Percentiles rank a stretch among this genome's conserved stretches.
Conservation (phyloP, 2,113 vertebrate species). For the Corydoras maculifer region DNA sequence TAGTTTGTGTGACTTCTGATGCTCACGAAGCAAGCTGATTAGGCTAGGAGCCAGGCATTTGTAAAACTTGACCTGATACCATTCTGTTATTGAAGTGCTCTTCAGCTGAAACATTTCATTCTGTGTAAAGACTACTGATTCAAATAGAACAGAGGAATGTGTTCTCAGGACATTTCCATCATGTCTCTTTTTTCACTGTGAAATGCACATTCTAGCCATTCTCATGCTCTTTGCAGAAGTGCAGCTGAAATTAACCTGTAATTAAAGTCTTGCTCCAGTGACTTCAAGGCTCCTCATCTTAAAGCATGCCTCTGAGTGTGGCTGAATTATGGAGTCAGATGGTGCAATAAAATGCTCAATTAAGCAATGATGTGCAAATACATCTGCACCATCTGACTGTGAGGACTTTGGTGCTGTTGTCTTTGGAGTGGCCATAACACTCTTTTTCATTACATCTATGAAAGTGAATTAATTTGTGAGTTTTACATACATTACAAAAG, state of each 20-base stretch:
- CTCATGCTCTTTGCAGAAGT: slow-evolving; percentile 6
- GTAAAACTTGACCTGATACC: not conserved
- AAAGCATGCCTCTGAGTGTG: slow-evolving; percentile 49
- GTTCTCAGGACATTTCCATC: not conserved
- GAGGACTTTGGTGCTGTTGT: slow-evolving; percentile 38
- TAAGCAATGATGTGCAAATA: slow-evolving; percentile 60
- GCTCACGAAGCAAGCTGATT: slow-evolving; percentile 2
- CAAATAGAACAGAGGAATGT: too few relatives aligned
- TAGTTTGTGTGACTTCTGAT: not conserved
- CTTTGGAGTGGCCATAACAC: slow-evolving; percentile 27
- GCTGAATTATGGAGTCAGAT: slow-evolving; percentile 49
- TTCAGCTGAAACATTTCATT: not conserved
- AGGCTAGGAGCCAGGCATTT: slow-evolving; percentile 10
- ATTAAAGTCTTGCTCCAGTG: slow-evolving; percentile 56
- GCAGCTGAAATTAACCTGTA: slow-evolving; percentile 54
- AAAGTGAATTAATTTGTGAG: too few relatives aligned
- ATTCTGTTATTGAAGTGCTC: not conserved
- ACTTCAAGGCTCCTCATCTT: slow-evolving; percentile 47
- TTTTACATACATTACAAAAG: too few relatives aligned
- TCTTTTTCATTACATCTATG: slow-evolving; percentile 1
- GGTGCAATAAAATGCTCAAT: slow-evolving; percentile 64
- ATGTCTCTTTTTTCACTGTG: not conserved
- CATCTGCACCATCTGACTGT: slow-evolving; percentile 45
- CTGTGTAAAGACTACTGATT: not conserved
- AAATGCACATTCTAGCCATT: not conserved